These are phyloP conservation scores for Anisognathus igniventris DNA, from an alignment of 2,797 vertebrate species.

Conservation along the genomic window DNA sequence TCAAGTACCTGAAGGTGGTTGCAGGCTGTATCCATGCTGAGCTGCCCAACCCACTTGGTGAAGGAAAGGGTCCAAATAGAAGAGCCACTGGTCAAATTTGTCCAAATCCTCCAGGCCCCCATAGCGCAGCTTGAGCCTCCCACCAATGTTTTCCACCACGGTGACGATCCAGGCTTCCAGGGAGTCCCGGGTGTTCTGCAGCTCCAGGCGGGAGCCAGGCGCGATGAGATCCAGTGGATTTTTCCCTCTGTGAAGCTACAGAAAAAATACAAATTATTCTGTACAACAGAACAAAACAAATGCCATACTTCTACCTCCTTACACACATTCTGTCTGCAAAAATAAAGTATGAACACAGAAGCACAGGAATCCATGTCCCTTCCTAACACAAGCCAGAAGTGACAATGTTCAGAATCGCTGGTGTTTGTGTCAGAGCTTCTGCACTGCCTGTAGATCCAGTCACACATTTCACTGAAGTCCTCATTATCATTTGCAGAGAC, in stretches of 20 bases:
- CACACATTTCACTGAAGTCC: not conserved
- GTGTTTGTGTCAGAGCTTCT: not conserved
- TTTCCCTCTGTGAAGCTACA: conserved; percentile 88
- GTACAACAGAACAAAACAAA: not conserved
- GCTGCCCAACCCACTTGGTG: conserved; percentile 92
- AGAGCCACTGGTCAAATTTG: conserved; percentile 84
- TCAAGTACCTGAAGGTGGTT: conserved; percentile 84
- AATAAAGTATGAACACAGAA: not conserved
- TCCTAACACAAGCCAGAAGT: not conserved
- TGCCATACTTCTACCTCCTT: not conserved
- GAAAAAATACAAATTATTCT: not conserved
- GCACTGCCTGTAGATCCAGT: not conserved
- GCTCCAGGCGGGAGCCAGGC: conserved; percentile 86
- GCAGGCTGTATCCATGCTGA: conserved; percentile 82
- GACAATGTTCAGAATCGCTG: not conserved
- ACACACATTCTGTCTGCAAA: not conserved
- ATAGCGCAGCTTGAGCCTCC: conserved; percentile 86
- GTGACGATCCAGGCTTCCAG: conserved; percentile 85
- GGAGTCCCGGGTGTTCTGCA: conserved; percentile 81
- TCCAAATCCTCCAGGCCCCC: conserved; percentile 83
- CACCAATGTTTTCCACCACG: conserved; percentile 91
- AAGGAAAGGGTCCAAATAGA: conserved; percentile 92
- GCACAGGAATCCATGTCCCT: not conserved
- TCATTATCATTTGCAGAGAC: not conserved
- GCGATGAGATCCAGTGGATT: conserved; percentile 91